phyloP scores from a whole-genome alignment of 1,140 invertebrate genomes.

The Dufourea novaeangliae region DNA sequence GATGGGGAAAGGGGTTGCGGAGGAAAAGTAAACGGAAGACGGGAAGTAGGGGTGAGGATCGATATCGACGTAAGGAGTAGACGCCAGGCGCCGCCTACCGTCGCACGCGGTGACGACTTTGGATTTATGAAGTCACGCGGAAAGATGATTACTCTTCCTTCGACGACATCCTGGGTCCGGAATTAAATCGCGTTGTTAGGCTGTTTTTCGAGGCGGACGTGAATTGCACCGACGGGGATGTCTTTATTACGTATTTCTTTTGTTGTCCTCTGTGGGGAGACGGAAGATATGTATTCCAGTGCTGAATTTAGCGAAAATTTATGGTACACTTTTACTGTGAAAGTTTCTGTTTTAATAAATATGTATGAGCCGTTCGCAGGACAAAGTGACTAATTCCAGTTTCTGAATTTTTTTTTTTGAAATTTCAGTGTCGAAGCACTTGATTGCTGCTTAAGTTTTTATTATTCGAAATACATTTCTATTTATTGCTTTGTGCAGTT shows the following conservation, averaged over 20 bases:
- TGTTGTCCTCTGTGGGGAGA: background rate
- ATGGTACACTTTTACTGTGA: background rate
- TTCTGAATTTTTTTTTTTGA: too few relatives aligned
- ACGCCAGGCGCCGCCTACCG: constrained; percentile 66
- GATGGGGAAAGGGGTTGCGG: constrained; percentile 10
- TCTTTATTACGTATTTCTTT: background rate
- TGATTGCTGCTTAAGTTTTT: too few relatives aligned
- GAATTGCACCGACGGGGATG: background rate
- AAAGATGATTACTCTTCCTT: constrained; percentile 71
- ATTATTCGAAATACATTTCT: too few relatives aligned
- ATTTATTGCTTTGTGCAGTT: too few relatives aligned
- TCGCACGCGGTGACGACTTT: constrained; percentile 64
- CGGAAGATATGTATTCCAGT: background rate
- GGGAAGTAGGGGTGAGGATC: too few relatives aligned
- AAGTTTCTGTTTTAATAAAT: too few relatives aligned
- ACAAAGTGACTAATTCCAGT: too few relatives aligned
- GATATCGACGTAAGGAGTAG: constrained; percentile 52
- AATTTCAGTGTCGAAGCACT: too few relatives aligned
- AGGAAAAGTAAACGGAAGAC: constrained; percentile 29
- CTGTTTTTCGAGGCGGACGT: constrained; percentile 5
- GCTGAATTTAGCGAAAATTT: background rate
- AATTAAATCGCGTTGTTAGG: constrained; percentile 18
- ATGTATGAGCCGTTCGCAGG: too few relatives aligned
- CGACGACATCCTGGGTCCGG: constrained; percentile 53
- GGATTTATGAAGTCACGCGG: constrained; percentile 73